phyloP scores from a whole-genome alignment of 2,113 vertebrate species.

The Apodemus sylvaticus region DNA sequence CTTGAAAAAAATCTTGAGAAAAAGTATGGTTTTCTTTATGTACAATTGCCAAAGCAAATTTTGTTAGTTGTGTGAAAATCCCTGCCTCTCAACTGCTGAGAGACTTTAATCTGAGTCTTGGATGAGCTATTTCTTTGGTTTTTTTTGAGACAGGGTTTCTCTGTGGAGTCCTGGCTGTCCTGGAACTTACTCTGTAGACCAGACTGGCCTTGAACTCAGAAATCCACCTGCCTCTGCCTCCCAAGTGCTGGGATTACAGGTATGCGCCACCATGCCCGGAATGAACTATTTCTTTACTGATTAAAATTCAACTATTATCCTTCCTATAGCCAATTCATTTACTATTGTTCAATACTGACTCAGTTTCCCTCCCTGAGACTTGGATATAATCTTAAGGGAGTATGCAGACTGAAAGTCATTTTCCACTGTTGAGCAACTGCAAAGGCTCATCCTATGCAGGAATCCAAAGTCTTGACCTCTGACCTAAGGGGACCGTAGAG shows the following conservation, averaged over 20 bases:
- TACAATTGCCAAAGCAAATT: neutral
- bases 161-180: no score
- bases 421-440: neutral
- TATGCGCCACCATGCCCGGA: no score
- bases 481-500: neutral
- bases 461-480: neutral
- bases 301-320: neutral
- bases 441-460: neutral
- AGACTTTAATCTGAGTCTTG: neutral
- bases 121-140: neutral
- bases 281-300: neutral
- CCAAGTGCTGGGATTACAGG: no score
- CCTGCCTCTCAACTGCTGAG: neutral
- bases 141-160: no score
- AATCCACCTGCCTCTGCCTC: no score
- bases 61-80: neutral
- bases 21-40: neutral
- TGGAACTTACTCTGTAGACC: no score
- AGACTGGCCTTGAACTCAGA: no score
- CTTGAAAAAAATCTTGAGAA: neutral
- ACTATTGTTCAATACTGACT: neutral
- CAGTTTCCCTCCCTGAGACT: neutral
- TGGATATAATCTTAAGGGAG: neutral
- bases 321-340: neutral
- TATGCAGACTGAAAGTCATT: neutral